Conservation (phyloP, 1,140 invertebrate species). For the Cydia amplana region DNA sequence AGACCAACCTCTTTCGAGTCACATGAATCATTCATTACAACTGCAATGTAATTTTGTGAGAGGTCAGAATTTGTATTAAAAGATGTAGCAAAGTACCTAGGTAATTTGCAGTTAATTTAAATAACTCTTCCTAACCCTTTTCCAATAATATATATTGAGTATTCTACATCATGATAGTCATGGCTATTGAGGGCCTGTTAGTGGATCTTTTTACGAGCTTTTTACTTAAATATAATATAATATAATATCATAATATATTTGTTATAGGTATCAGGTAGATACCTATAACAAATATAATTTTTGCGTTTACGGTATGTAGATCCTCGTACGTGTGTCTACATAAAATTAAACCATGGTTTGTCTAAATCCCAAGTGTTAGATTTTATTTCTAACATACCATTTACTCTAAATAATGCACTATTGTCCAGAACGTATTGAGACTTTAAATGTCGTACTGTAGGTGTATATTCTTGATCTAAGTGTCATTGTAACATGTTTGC, state of each 20-base stretch:
- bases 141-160: neutral
- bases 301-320: no score
- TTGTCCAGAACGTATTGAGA: conserved; percentile 16
- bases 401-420: conserved; percentile 16
- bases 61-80: neutral
- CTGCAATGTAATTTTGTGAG: neutral
- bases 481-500: conserved; percentile 34
- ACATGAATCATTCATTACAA: neutral
- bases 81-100: neutral
- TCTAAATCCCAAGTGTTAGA: neutral
- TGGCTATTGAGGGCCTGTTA: neutral
- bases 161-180: neutral
- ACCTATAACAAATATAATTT: no score
- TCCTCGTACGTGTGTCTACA: no score
- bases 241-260: no score
- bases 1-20: neutral
- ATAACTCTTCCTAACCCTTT: neutral
- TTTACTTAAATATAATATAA: no score
- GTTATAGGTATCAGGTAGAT: no score
- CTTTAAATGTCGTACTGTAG: conserved; percentile 25
- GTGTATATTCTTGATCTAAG: conserved; percentile 40
- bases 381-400: neutral
- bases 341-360: no score
- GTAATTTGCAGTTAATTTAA: neutral
- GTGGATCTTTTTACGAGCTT: neutral